phyloP scores from a whole-genome alignment of 2,888 invertebrate species.

The Zygogramma bicolorata region DNA sequence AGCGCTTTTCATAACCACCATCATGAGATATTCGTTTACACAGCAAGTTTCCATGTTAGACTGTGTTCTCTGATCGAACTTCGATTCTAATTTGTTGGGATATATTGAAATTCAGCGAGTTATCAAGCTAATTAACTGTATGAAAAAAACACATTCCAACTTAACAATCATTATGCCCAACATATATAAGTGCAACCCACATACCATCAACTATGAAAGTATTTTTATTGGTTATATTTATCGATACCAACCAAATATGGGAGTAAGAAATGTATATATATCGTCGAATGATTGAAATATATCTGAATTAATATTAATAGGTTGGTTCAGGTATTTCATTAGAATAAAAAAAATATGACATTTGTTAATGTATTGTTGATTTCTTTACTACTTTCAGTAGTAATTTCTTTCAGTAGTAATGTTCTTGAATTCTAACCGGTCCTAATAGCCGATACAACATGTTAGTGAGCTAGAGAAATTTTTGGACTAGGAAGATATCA shows the following conservation, averaged over 20 bases:
- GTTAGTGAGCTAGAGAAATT: no score
- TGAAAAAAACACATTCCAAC: neutral
- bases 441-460: no score
- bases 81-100: neutral
- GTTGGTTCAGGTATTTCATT: neutral
- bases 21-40: neutral
- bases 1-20: neutral
- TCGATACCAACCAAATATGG: slow-evolving; percentile 18
- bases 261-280: neutral
- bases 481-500: no score
- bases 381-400: no score
- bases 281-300: neutral
- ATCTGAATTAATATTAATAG: neutral
- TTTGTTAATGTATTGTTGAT: no score
- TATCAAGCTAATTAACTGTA: neutral
- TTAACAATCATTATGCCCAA: slow-evolving; percentile 8
- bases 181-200: slow-evolving; percentile 26
- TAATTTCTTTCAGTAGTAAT: no score
- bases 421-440: no score
- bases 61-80: neutral
- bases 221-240: neutral
- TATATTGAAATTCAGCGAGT: neutral
- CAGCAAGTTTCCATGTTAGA: neutral
- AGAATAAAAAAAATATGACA: no score
- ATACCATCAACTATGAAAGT: neutral